Evolutionary conservation across 1,140 invertebrate genomes (phyloP), one percentile per base, ranked within the genome.

Genomic region (Stenopsyche tienmushanensis): DNA sequence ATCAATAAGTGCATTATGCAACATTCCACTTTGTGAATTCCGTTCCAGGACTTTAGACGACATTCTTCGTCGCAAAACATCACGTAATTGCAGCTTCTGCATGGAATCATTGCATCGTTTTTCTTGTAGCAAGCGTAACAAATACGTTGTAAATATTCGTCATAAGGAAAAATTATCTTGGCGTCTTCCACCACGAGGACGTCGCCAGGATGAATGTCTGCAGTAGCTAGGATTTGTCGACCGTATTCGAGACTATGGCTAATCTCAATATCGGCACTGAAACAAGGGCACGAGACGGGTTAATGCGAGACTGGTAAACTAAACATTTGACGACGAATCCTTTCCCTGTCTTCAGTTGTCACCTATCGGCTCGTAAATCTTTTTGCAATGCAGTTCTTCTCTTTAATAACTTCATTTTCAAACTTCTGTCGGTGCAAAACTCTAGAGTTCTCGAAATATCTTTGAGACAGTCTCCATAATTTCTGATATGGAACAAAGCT

Each of bases 21-120:
- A 76, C 93, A 96, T 82, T 96, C 93, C 66, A 85, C 82, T 72
- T 82, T 78, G 74, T 96, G 93, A 75, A 86, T 90, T 9, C 77
- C 75, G 13, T 80, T 72, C 78, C 82, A 84, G 2, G 89, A 86
- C 9, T 73, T 74, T 24, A 79, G 69, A 66, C 77, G 80, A 76
- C 94, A 97, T 53, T 83, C 73, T 41, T 83, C 74, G 63, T 82
- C 85, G 72, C 94, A 97, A 74, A 87, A 93, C 70, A 90, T 78
- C 3, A 83, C 79, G 75, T 80, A 78, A 42, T 82, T 83, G 74
- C 89, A 91, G 42, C 75, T 74, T 9, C 81, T 70, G 75, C 89
- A 91, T 55, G 88, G 88, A 65, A 87, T 78, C 34, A 89, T 76
- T 72, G 87, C 86, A 15, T 83, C 82, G 72, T 81, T 83, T 72